phyloP scores from a whole-genome alignment of 2,113 vertebrate genomes.

The Strigops habroptila region DNA sequence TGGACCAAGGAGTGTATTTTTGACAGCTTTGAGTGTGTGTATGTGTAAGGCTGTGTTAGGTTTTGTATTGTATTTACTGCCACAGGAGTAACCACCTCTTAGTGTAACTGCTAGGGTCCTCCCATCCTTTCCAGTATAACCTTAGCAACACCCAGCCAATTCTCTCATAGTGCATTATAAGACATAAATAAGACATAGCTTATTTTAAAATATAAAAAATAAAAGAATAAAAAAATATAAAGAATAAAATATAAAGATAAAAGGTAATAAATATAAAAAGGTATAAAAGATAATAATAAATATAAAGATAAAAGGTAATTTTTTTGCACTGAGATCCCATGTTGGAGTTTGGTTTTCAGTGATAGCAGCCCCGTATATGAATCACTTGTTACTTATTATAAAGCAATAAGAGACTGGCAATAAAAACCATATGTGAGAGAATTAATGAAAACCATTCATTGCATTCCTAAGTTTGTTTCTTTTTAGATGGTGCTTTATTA shows the following conservation, averaged over 20 bases:
- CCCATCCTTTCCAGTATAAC: not conserved
- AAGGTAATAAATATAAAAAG: too few species aligned
- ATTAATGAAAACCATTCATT: constrained; percentile 32
- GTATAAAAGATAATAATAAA: too few species aligned
- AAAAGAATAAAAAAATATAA: too few species aligned
- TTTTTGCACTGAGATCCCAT: not conserved
- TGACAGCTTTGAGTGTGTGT: not conserved
- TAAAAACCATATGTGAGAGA: constrained; percentile 43
- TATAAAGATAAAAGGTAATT: not conserved
- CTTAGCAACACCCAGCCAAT: not conserved
- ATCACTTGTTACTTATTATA: constrained; percentile 27
- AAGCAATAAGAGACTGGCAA: constrained; percentile 23
- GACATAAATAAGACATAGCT: too few species aligned
- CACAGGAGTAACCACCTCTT: not conserved
- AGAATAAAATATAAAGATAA: too few species aligned
- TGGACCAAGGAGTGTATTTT: not conserved
- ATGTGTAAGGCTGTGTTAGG: not conserved
- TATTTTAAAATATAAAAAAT: not conserved
- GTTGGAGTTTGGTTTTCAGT: not conserved
- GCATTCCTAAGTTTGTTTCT: constrained; percentile 20
- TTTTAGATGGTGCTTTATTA: not conserved
- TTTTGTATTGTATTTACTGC: not conserved
- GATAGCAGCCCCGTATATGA: not conserved
- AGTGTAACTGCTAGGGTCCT: not conserved
- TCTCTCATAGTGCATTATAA: not conserved